Percentiles rank a stretch among this genome's conserved stretches.
These are phyloP conservation scores for Mohoua ochrocephala DNA, from an alignment of 2,113 vertebrate species.

Conservation along the genomic window DNA sequence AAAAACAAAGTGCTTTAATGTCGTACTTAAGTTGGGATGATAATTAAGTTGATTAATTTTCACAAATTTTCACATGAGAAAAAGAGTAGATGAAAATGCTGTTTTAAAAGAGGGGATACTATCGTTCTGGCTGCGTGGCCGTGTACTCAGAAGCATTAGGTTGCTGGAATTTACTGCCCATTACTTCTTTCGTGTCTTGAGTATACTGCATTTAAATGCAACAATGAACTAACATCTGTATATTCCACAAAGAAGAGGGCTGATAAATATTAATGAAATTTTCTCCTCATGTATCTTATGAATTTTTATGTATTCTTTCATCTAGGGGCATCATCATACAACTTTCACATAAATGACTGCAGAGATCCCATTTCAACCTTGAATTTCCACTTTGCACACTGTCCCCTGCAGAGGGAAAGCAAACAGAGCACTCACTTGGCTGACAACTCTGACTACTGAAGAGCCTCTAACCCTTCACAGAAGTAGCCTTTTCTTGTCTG, in stretches of 20 bases:
- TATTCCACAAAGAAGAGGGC: constrained; percentile 53
- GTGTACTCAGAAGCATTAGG: background rate
- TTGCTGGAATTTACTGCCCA: constrained; percentile 44
- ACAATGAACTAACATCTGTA: constrained; percentile 63
- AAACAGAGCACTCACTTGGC: background rate
- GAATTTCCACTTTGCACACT: constrained; percentile 34
- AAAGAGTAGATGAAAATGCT: background rate
- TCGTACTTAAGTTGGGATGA: background rate
- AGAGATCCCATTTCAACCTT: constrained; percentile 57
- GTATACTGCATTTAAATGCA: constrained; percentile 58
- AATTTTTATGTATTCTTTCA: constrained; percentile 63
- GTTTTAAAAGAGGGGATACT: background rate
- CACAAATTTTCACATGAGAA: background rate
- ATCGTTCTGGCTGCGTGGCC: background rate
- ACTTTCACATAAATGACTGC: constrained; percentile 50
- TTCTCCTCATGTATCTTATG: constrained; percentile 57
- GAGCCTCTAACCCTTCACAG: background rate
- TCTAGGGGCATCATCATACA: constrained; percentile 49
- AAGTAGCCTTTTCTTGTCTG: background rate
- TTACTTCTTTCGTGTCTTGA: constrained; percentile 44
- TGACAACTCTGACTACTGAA: background rate
- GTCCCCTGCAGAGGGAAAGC: background rate
- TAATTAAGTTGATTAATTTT: background rate
- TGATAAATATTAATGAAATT: constrained; percentile 72
- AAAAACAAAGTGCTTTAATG: background rate